Conservation (phyloP, 2,113 vertebrate genomes). For the Phoenicopterus ruber region DNA sequence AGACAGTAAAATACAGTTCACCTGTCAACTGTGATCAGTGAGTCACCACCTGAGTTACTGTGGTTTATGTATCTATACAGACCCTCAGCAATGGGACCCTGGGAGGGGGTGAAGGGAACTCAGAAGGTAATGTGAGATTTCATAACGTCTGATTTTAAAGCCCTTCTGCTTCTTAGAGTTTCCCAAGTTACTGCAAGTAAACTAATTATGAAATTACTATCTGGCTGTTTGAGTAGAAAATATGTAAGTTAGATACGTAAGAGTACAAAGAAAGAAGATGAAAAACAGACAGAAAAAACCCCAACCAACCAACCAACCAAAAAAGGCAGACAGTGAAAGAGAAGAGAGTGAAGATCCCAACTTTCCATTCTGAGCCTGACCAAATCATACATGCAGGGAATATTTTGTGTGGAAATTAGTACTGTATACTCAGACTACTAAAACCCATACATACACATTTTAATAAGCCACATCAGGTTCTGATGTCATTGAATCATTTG, state of each 20-base stretch:
- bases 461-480: not conserved
- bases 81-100: not conserved
- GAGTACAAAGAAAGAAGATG: not conserved
- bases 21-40: not conserved
- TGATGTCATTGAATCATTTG: not conserved
- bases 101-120: fast-evolving
- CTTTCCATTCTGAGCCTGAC: not conserved
- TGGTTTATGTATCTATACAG: not conserved
- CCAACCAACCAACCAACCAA: too few species aligned
- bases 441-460: not conserved
- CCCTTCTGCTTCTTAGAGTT: not conserved
- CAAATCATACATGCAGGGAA: not conserved
- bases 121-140: not conserved
- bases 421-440: not conserved
- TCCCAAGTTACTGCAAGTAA: not conserved
- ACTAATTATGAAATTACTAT: not conserved
- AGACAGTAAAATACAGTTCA: not conserved
- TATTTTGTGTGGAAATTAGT: not conserved
- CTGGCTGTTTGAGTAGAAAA: not conserved
- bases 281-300: not conserved
- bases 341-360: not conserved
- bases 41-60: not conserved
- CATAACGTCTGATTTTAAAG: not conserved
- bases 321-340: not conserved
- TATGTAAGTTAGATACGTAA: not conserved